phyloP scores from a whole-genome alignment of 2,888 invertebrate genomes.

The Drosophila greeni region DNA sequence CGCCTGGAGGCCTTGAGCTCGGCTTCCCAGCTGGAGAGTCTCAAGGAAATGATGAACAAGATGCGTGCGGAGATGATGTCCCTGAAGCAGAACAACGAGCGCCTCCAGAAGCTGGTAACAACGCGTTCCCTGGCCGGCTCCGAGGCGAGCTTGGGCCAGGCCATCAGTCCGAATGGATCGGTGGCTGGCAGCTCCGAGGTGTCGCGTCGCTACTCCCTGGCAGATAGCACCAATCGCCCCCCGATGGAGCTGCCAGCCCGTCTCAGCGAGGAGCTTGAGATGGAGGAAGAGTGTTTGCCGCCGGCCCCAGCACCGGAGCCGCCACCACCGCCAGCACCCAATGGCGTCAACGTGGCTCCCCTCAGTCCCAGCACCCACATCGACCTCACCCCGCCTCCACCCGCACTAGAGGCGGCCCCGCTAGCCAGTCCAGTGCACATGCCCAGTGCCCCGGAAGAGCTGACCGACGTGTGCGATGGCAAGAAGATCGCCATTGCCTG shows the following conservation, averaged over 20 bases:
- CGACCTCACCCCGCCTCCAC: slow-evolving; percentile 78
- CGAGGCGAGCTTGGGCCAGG: slow-evolving; percentile 81
- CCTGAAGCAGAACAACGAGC: slow-evolving; percentile 97
- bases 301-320: slow-evolving; percentile 78
- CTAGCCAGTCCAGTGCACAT: slow-evolving; percentile 76
- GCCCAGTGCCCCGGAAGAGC: slow-evolving; percentile 80
- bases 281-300: slow-evolving; percentile 78
- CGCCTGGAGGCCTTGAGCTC: slow-evolving; percentile 97
- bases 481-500: slow-evolving; percentile 93
- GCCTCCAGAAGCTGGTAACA: slow-evolving; percentile 91
- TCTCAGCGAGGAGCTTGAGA: slow-evolving; percentile 77
- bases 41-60: slow-evolving; percentile 97
- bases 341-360: slow-evolving; percentile 51
- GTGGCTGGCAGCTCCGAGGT: slow-evolving; percentile 79
- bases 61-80: slow-evolving; percentile 97
- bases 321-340: slow-evolving; percentile 75
- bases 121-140: slow-evolving; percentile 83
- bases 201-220: slow-evolving; percentile 82
- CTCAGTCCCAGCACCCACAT: slow-evolving; percentile 78
- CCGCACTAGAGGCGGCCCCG: slow-evolving; percentile 74
- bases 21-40: slow-evolving; percentile 96
- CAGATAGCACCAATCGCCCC: slow-evolving; percentile 80
- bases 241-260: slow-evolving; percentile 79
- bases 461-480: slow-evolving; percentile 87
- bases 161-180: slow-evolving; percentile 78